Evolutionary conservation across 1,140 invertebrate species (phyloP).

Genomic region (Zaprionus inermis): DNA sequence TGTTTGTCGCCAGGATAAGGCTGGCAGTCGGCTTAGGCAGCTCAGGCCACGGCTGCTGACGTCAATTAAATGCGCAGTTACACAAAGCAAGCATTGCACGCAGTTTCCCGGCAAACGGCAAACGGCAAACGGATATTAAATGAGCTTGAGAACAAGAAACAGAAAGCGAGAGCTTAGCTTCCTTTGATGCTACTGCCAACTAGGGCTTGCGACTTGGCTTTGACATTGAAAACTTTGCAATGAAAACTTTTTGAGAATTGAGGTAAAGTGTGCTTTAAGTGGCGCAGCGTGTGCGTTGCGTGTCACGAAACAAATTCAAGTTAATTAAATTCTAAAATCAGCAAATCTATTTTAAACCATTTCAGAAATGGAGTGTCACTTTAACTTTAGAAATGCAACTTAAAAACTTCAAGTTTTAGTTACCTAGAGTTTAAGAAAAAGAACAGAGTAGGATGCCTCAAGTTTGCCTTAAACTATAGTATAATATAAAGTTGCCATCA

Average conservation of each 20-base stretch:
- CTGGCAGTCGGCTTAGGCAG: constrained; percentile 43
- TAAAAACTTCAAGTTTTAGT: too few species aligned
- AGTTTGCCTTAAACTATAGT: not conserved
- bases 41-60: constrained; percentile 41
- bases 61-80: constrained; percentile 66
- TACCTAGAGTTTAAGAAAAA: too few species aligned
- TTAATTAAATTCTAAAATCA: not conserved
- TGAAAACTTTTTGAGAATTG: not conserved
- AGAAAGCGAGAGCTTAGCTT: constrained; percentile 22
- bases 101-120: constrained; percentile 14
- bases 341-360: not conserved
- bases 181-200: constrained; percentile 38
- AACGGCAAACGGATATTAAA: constrained; percentile 27
- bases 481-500: not conserved
- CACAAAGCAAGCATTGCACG: constrained; percentile 24
- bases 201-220: constrained; percentile 19
- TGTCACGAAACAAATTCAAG: not conserved
- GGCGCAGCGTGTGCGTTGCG: too few species aligned
- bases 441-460: too few species aligned
- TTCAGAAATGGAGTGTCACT: not conserved
- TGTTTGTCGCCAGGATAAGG: constrained; percentile 45
- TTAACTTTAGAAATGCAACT: too few species aligned
- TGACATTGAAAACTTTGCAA: constrained; percentile 29
- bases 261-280: not conserved
- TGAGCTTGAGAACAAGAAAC: not conserved